These are phyloP conservation scores for Glomeris maerens DNA, from an alignment of 1,140 invertebrate genomes.

Conservation along the genomic window DNA sequence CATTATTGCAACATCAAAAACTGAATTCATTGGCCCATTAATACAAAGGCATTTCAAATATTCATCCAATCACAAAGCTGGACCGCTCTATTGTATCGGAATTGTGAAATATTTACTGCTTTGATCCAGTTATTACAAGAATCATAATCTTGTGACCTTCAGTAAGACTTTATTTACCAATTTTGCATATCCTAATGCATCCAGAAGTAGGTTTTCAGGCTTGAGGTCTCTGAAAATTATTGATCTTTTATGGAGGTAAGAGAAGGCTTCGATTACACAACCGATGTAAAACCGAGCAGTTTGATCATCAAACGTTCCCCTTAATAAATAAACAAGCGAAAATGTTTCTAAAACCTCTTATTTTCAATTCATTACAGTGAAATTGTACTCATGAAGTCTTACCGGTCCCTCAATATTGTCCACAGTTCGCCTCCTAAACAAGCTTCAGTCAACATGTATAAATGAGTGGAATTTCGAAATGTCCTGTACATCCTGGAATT, in stretches of 20 bases:
- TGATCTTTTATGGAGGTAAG: conserved; percentile 87
- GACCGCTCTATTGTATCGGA: no score
- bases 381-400: conserved; percentile 15
- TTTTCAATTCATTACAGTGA: no score
- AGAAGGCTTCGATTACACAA: conserved; percentile 92
- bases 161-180: no score
- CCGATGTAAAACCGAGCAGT: conserved; percentile 87
- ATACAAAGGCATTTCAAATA: no score
- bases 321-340: conserved; percentile 21
- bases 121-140: no score
- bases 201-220: conserved; percentile 89
- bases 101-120: no score
- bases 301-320: conserved; percentile 68
- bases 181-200: conserved; percentile 80
- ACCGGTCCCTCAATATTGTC: conserved; percentile 69
- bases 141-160: no score
- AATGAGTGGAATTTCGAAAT: conserved; percentile 91
- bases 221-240: conserved; percentile 98
- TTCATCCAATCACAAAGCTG: no score
- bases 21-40: no score
- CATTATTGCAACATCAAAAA: no score
- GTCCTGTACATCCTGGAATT: conserved; percentile 80
- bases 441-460: conserved; percentile 97
- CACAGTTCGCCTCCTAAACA: conserved; percentile 95
- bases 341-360: no score